Base-by-base conservation (phyloP, 2,113 vertebrate genomes). In the Columba janthina region DNA sequence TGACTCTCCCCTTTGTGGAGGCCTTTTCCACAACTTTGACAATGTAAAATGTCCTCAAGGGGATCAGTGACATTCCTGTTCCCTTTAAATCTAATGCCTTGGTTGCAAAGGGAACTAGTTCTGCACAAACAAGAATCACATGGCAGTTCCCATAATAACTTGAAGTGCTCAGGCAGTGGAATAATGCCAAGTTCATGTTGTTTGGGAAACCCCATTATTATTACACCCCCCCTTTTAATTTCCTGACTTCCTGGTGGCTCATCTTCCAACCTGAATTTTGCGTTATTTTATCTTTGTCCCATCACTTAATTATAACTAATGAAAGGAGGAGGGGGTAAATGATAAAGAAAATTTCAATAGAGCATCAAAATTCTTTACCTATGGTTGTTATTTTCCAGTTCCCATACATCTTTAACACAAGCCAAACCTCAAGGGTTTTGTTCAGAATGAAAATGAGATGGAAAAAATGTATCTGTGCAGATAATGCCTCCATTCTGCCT, bases 191-290 rank as follows among this genome's bases (percentile, higher is more conserved):
- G 61, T 81, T 75, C 44, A 50, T 62, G 70, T 65, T 87, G 21
- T 92, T 94, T 84, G 86, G 86, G 90, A 94, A 96, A 95, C n/a
- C 73, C 73, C 86, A 54, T 80, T 85, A 85, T 86, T 70, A 79
- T 91, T 79, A 57, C 51, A 64, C 13, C 76, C 54, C 26, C 71
- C 26, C 71, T 81, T 95, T 65, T 46, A 72, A 86, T 89, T 92
- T 90, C 65, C 88, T 89, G 44, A 57, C 79, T 96, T 92, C 66
- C 88, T 72, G 65, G 32, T 72, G 57, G 31, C 16, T 87, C 3
- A 2, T 58, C 46, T 93, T 90, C 70, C 83, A 93, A 42, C 10
- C 69, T 65, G 73, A 92, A 78, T 36, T 93, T 89, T 65, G 25
- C 85, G 78, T 73, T 54, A 26, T 71, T 92, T 90, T 88, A 31